phyloP scores from a whole-genome alignment of 2,113 vertebrate genomes.

The Pangasianodon gigas region DNA sequence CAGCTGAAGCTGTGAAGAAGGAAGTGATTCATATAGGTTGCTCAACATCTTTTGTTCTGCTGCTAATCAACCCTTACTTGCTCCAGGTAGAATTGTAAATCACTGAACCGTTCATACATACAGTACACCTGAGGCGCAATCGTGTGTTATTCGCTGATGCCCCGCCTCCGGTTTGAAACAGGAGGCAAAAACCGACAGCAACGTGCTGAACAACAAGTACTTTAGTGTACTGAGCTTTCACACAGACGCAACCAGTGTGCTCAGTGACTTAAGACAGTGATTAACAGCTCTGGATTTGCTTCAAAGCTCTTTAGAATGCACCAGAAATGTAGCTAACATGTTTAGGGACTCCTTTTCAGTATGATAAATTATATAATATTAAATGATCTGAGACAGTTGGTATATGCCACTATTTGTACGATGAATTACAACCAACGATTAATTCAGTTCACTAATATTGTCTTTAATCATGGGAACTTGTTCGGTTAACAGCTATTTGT shows the following conservation, averaged over 20 bases:
- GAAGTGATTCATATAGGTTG: not conserved
- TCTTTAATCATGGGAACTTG: slow-evolving; percentile 15
- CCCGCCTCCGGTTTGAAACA: slow-evolving; percentile 18
- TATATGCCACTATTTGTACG: slow-evolving; percentile 15
- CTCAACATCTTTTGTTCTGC: slow-evolving; percentile 5
- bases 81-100: slow-evolving; percentile 6
- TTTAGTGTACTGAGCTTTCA: not conserved
- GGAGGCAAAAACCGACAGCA: not conserved
- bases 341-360: not conserved
- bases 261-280: not conserved
- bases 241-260: not conserved
- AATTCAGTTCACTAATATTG: slow-evolving; percentile 30
- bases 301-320: slow-evolving; percentile 3
- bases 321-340: not conserved
- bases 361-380: slow-evolving; percentile 9
- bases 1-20: not conserved
- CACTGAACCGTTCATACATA: not conserved
- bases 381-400: not conserved
- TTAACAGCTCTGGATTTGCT: no score
- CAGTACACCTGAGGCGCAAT: not conserved
- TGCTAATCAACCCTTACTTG: not conserved
- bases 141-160: slow-evolving; percentile 11
- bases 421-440: not conserved
- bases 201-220: slow-evolving; percentile 22
- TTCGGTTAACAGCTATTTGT: slow-evolving; percentile 1